Base-by-base conservation (phyloP, 2,113 vertebrate genomes). In the Baryphthengus martii region DNA sequence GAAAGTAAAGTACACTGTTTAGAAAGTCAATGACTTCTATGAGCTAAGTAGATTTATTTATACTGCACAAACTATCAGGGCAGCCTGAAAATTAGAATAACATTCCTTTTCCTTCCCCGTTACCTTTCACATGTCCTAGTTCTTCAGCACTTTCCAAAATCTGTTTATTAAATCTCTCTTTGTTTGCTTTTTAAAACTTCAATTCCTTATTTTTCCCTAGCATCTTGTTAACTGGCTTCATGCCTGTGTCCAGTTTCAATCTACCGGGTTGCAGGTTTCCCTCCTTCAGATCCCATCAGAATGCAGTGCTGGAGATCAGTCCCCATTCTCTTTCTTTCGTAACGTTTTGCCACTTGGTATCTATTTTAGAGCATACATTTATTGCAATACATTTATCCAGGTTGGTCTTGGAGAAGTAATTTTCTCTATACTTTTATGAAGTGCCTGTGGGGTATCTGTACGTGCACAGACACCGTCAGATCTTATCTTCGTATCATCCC, bases 401-500 rank as follows among this genome's bases (percentile, higher is more conserved):
- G 50, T 68, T 61, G 59, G 9, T 68, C 44, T 91, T 47, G 59
- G 24, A 88, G 39, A 72, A 71, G 40, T 82, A 7, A 70, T 68
- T 86, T 85, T 65, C 66, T 88, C 33, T 85, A 0, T n/a, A 3
- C 21, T 63, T 78, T 37, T 42, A 16, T 55, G 14, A 76, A 81
- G 75, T 50, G 65, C 52, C 37, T 2, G 1, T 37, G 21, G 44
- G 33, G 21, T 59, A 28, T n/a, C 66, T 59, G 26, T 49, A 50
- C n/a, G 16, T 0, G 0, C 5, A 11, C 23, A 73, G 50, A 72
- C 83, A 13, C 24, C 56, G 1, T 13, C 44, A 61, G 68, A 23
- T 78, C 90, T 67, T 89, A 25, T 68, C 81, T 79, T 45, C n/a
- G 39, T 83, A 19, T 17, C 40, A 17, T 58, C 93, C 7, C 24